Percentiles rank a stretch among this genome's conserved stretches.
Evolutionary conservation across 2,888 invertebrate genomes (phyloP).

Genomic region (Agrenia bidenticulata): DNA sequence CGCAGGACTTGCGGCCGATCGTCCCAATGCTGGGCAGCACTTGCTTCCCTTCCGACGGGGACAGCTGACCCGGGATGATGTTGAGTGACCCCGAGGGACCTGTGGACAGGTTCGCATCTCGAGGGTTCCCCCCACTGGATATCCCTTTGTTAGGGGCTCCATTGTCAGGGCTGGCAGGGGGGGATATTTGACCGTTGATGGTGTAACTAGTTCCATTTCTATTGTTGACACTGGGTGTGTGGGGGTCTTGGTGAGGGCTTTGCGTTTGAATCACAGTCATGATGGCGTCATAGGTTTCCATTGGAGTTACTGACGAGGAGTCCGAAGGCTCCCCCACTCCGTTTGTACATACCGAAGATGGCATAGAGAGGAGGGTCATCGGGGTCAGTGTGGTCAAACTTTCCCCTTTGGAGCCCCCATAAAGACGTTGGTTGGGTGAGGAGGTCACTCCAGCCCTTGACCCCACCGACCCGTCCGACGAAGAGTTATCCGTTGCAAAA

Average conservation of each 20-base stretch:
- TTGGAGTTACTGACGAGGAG: neutral
- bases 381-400: slow-evolving; percentile 2
- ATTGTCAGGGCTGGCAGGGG: slow-evolving; percentile 56
- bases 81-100: no score
- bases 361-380: slow-evolving; percentile 24
- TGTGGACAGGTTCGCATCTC: no score
- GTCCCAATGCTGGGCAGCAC: slow-evolving; percentile 49
- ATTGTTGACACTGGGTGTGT: no score
- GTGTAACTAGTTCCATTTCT: slow-evolving; percentile 32
- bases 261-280: slow-evolving; percentile 55
- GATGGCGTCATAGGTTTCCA: slow-evolving; percentile 50
- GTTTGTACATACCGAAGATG: slow-evolving; percentile 18
- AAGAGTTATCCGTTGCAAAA: slow-evolving; percentile 25
- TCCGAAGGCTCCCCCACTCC: neutral
- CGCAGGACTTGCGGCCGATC: slow-evolving; percentile 36
- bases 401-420: neutral
- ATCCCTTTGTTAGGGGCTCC: neutral
- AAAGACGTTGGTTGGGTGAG: neutral
- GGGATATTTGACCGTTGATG: slow-evolving; percentile 56
- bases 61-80: slow-evolving; percentile 26
- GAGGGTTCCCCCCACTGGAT: no score
- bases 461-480: neutral
- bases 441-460: neutral
- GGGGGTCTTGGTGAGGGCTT: no score
- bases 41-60: slow-evolving; percentile 21